Evolutionary conservation across 2,113 vertebrate genomes (phyloP), one percentile per base, ranked within the genome.

Genomic region (Ptychochromis oligacanthus): DNA sequence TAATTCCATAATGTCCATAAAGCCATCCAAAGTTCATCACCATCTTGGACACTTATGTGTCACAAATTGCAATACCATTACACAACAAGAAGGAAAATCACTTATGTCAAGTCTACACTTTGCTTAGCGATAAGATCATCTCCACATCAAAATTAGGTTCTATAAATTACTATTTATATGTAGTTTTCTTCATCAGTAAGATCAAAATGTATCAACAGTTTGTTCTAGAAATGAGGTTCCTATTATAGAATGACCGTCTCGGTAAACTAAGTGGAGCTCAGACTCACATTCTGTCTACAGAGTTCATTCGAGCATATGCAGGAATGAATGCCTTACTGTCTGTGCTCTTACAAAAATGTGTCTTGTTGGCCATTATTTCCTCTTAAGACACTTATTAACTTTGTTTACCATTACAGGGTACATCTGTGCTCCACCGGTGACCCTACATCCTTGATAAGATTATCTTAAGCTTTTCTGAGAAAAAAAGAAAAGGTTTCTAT

Each of bases 231-330:
- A 38, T 38, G 8, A 38, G 6, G 36, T 9, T 7, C 65, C 26
- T 79, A 61, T 61, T 67, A 70, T 26, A 52, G 78, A 75, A 79
- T 84, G 43, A 81, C 67, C 55, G 72, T 55, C 84, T 86, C 40
- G 28, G 61, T 83, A 61, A 58, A 81, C 74, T 28, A 65, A 31
- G 5, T 56, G 4, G 40, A 76, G 17, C 34, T 65, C n/a, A 10
- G 20, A 20, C 22, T 6, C 49, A 6, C 67, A 9, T 70, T 36
- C 6, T 43, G 34, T 59, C 26, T 38, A 36, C 56, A 17, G n/a
- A n/a, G n/a, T n/a, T n/a, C 38, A 18, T 77, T 72, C 60, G 3
- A 77, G 43, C 26, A 75, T 12, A 64, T 56, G 4, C 18, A 38
- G 2, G 15, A 38, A 20, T 43, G 4, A 81, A 61, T 62, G 10